Evolutionary conservation across 30 jellyfish, hydroid and myxozoan species (phyloP).

Genomic region (Pseudorhiza aurosa): DNA sequence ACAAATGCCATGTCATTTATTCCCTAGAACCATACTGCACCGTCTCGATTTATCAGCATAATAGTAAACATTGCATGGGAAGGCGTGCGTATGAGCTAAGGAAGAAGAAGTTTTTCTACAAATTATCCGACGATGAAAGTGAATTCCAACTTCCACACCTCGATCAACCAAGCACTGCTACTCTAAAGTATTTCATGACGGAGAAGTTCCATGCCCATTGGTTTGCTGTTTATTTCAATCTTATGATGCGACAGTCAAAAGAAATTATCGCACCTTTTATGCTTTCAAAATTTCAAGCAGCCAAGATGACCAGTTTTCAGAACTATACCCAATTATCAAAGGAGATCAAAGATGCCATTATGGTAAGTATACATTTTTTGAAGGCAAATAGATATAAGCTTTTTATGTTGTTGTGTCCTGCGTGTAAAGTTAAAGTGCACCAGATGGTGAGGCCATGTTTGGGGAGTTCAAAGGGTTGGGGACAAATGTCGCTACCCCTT

Average conservation of each 20-base stretch:
- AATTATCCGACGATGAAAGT: slow-evolving; percentile 19
- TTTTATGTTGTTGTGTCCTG: too few relatives aligned
- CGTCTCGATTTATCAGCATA: slow-evolving; percentile 5
- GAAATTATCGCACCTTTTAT: slow-evolving; percentile 13
- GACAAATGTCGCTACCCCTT: too few relatives aligned
- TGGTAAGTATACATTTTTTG: too few relatives aligned
- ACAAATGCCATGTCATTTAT: too few relatives aligned
- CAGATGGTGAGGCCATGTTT: too few relatives aligned
- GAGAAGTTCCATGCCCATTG: slow-evolving; percentile 77
- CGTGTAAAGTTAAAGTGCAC: too few relatives aligned
- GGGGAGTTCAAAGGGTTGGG: too few relatives aligned
- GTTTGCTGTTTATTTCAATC: slow-evolving; percentile 72
- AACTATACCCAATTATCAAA: slow-evolving; percentile 56
- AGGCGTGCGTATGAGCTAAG: not conserved
- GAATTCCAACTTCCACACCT: slow-evolving; percentile 45
- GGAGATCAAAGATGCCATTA: not conserved
- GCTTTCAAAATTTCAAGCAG: not conserved
- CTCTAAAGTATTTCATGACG: slow-evolving; percentile 33
- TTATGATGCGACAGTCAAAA: slow-evolving; percentile 8
- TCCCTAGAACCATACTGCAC: slow-evolving; percentile 23
- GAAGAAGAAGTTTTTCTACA: slow-evolving; percentile 9
- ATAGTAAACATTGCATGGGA: not conserved
- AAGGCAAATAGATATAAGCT: too few relatives aligned
- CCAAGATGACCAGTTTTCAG: slow-evolving; percentile 13
- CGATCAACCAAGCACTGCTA: slow-evolving; percentile 44